These are phyloP conservation scores for Drosophila atripex DNA, from an alignment of 2,888 invertebrate genomes.

Conservation along the genomic window DNA sequence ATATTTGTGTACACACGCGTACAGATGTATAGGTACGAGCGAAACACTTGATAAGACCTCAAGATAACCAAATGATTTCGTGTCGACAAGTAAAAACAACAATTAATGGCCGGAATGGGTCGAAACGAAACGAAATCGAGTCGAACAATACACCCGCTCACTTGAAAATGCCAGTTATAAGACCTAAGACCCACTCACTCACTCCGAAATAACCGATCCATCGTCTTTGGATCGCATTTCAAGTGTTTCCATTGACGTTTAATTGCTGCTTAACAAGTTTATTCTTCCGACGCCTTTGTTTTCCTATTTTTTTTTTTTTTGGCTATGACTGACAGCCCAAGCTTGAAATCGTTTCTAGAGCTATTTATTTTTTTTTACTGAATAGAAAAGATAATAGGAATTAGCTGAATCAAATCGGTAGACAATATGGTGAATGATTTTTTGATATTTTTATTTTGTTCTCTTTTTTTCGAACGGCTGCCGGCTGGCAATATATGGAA, in stretches of 20 bases:
- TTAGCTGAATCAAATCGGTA: conserved; percentile 13
- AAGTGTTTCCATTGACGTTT: conserved; percentile 61
- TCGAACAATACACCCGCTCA: conserved; percentile 61
- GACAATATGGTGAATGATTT: conserved; percentile 18
- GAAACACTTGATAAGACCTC: conserved; percentile 67
- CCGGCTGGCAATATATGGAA: conserved; percentile 21
- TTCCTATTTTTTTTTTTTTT: conserved; percentile 13
- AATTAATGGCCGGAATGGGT: conserved; percentile 24
- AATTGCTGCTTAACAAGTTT: conserved; percentile 60
- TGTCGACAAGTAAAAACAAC: conserved; percentile 55
- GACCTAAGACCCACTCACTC: conserved; percentile 32
- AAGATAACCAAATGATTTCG: conserved; percentile 67
- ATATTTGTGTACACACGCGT: neutral
- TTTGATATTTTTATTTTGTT: conserved; percentile 3
- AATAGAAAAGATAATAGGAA: neutral
- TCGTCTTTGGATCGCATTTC: conserved; percentile 44
- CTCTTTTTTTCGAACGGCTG: conserved; percentile 10
- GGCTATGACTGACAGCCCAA: too few species aligned
- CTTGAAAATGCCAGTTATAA: conserved; percentile 67
- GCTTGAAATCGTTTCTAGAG: too few species aligned
- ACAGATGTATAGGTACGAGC: conserved; percentile 11
- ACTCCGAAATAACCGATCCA: conserved; percentile 32
- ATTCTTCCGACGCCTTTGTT: conserved; percentile 27
- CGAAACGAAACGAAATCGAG: conserved; percentile 8
- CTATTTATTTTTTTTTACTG: conserved; percentile 2